Conservation (phyloP, 2,113 vertebrate species). For the Naja naja region DNA sequence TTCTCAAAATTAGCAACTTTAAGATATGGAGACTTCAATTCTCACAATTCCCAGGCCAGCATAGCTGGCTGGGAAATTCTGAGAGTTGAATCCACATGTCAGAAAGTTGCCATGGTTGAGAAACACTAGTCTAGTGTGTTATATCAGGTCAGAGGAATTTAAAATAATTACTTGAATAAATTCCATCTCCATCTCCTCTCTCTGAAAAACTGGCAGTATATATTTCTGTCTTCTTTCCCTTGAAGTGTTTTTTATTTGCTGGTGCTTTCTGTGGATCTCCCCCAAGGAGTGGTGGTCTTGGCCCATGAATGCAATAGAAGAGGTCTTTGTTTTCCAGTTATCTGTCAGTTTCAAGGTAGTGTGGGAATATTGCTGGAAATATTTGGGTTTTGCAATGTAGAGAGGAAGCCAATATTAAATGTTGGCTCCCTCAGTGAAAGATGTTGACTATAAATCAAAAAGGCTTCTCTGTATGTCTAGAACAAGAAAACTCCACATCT, state of each 20-base stretch:
- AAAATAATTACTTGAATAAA: not conserved
- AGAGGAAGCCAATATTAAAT: not conserved
- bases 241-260: not conserved
- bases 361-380: constrained; percentile 20
- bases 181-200: not conserved
- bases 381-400: not conserved
- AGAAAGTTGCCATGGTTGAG: not conserved
- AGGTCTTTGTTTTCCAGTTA: not conserved
- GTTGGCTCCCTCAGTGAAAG: not conserved
- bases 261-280: not conserved
- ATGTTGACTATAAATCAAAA: not conserved
- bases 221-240: not conserved
- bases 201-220: not conserved
- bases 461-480: not conserved
- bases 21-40: not conserved
- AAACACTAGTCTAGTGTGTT: not conserved
- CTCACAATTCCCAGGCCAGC: not conserved
- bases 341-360: constrained; percentile 24
- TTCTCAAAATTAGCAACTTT: not conserved
- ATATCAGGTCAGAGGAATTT: not conserved
- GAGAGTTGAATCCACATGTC: not conserved
- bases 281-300: not conserved
- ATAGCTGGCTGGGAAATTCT: not conserved
- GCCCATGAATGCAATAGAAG: constrained; percentile 9
- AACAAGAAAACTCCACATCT: not conserved